A percentile compares a stretch with the other conserved stretches of the same genome.
These are phyloP conservation scores for Drosophila kambysellisi DNA, from an alignment of 2,888 invertebrate genomes.

Conservation along the genomic window DNA sequence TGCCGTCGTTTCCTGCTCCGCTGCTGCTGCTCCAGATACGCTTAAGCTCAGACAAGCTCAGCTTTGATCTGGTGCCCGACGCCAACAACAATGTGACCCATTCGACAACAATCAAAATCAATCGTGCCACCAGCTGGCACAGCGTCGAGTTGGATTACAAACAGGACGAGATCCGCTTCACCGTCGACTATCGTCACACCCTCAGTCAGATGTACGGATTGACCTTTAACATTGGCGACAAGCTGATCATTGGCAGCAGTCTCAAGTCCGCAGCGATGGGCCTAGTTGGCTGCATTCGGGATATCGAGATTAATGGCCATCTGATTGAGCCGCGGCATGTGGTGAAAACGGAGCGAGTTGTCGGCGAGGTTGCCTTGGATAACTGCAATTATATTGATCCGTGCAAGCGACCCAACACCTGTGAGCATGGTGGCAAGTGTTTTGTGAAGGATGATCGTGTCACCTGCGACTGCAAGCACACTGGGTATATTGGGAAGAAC, in stretches of 20 bases:
- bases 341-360: conserved; percentile 92
- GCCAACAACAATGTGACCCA: conserved; percentile 91
- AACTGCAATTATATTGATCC: conserved; percentile 96
- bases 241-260: conserved; percentile 92
- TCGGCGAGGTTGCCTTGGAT: conserved; percentile 95
- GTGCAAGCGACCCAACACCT: conserved; percentile 94
- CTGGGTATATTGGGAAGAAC: conserved; percentile 96
- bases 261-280: conserved; percentile 90
- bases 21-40: conserved; percentile 88
- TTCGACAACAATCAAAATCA: conserved; percentile 92
- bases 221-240: conserved; percentile 89
- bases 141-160: conserved; percentile 92
- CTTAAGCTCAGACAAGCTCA: conserved; percentile 93
- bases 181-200: conserved; percentile 91
- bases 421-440: conserved; percentile 96
- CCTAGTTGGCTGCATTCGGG: conserved; percentile 96
- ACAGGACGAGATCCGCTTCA: conserved; percentile 90
- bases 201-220: conserved; percentile 89
- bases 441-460: conserved; percentile 94
- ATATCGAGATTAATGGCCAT: conserved; percentile 93
- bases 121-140: conserved; percentile 93
- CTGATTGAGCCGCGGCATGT: conserved; percentile 92
- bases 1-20: conserved; percentile 14
- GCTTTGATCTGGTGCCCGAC: conserved; percentile 92
- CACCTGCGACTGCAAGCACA: conserved; percentile 95